Base-by-base conservation (phyloP, 2,888 invertebrate genomes). In the Phytoseiulus persimilis region DNA sequence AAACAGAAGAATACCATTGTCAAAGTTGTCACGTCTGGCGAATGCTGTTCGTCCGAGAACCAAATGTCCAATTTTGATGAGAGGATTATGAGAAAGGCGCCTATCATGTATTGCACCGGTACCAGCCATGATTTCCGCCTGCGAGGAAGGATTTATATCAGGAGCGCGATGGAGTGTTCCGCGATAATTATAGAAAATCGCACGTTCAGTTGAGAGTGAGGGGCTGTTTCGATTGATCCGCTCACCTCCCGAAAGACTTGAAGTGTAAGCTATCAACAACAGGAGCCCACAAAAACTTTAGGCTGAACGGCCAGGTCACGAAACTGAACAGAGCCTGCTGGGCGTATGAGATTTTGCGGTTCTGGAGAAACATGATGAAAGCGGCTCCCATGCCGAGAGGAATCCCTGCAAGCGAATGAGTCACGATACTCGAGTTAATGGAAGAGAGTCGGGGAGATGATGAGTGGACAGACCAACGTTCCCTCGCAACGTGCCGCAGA, bases 241-340 rank as follows among this genome's bases (percentile, higher is more conserved):
- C 87, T 87, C 32, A 87, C 87, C 87, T 87, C 31, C 87, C 87
- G 33, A 32, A 87, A 6, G 87, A 87, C 23, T 33, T 94, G 91
- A 95, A 95, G 92, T 96, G 99, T 89, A 98, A 93, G 0, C 98
- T 96, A 93, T 99, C 99, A 5, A 99, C 98, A 91, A 99, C 95
- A 0, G 99, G 99, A 0, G 99, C 99, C 99, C 99, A 99, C 90
- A 99, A 92, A 87, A 99, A 93, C 93, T 99, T 99, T 87, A 99
- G 92, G 91, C 95, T 95, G 92, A 94, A 94, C 83, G 98, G 98
- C 97, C 98, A 98, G 92, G 95, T 95, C 0, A 96, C 97, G 92
- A 98, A 96, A 93, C 98, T 98, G 93, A 98, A 94, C 90, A 94
- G 92, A 2, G 94, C 94, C 94, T 99, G 99, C 93, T 99, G 96